Evolutionary conservation across 2,797 vertebrate species (phyloP).

Genomic region (Hirundo rustica): DNA sequence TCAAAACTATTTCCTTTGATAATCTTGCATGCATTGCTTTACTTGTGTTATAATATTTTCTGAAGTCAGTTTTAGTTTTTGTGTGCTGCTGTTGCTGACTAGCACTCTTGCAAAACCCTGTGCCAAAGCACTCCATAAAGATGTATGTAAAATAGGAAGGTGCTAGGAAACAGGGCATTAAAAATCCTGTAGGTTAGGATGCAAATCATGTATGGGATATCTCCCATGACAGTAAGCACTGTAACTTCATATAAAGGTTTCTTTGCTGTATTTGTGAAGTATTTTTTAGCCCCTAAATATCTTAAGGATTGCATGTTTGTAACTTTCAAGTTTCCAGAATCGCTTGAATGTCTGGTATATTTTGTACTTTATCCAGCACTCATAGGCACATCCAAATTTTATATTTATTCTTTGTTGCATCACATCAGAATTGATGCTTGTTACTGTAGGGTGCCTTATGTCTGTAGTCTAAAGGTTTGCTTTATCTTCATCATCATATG

Average conservation of each 20-base stretch:
- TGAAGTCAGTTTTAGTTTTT: neutral
- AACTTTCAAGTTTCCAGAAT: neutral
- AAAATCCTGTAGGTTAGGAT: neutral
- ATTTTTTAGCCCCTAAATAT: neutral
- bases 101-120: neutral
- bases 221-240: neutral
- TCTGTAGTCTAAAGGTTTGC: neutral
- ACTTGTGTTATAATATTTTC: neutral
- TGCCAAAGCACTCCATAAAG: neutral
- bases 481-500: neutral
- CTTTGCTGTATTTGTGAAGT: neutral
- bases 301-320: neutral
- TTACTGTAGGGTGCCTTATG: fast-evolving
- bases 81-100: neutral
- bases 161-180: neutral
- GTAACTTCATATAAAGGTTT: neutral
- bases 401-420: neutral
- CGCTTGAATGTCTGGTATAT: neutral
- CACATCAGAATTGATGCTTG: neutral
- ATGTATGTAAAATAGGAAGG: neutral
- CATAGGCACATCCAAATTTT: neutral
- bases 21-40: neutral
- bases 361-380: neutral
- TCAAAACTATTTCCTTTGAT: neutral
- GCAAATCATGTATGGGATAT: neutral